Evolutionary conservation across 2,888 invertebrate genomes (phyloP), one percentile per base, ranked within the genome.

Genomic region (Phaonia tiefii): DNA sequence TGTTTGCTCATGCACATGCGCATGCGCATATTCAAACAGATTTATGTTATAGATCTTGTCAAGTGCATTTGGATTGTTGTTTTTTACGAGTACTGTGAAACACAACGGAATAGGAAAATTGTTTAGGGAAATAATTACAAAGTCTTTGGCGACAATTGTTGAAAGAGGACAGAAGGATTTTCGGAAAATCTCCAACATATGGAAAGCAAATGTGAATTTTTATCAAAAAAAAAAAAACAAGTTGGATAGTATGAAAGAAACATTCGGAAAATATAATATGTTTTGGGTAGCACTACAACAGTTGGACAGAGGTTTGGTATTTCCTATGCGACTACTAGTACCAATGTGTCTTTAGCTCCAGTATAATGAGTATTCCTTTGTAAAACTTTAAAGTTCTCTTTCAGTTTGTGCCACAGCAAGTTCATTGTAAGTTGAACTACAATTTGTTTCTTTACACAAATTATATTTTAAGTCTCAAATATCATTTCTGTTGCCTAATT

Each of bases 21-120:
- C 69, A 60, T 58, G 58, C 58, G 49, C 67, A 49, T 13, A 67
- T 49, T 37, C 49, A 74, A 80, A 80, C 70, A 65, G 70, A 74
- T 77, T 74, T 80, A 58, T 71, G 31, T 37, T 39, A 31, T 51
- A 49, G 74, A 80, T 74, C 71, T 77, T 70, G 80, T 80, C 77
- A 80, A 80, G 80, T 80, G 80, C 26, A 67, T 67, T 67, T 67
- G 67, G 49, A 26, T 17, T 67, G 67, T 67, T 67, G 44, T 31
- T 67, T 63, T 63, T 63, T 11, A 63, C 63, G 63, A 63, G 11
- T 31, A 31, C 37, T 49, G 49, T 49, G 26, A 46, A 46, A 66
- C 2, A 20, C 20, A 49, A 20, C n/a, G n/a, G n/a, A n/a, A n/a
- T n/a, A n/a, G 7, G 10, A 20, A 11, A 25, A 22, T 13, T 54